Base-by-base conservation (phyloP, 2,113 vertebrate species). In the Pterocles orientalis region DNA sequence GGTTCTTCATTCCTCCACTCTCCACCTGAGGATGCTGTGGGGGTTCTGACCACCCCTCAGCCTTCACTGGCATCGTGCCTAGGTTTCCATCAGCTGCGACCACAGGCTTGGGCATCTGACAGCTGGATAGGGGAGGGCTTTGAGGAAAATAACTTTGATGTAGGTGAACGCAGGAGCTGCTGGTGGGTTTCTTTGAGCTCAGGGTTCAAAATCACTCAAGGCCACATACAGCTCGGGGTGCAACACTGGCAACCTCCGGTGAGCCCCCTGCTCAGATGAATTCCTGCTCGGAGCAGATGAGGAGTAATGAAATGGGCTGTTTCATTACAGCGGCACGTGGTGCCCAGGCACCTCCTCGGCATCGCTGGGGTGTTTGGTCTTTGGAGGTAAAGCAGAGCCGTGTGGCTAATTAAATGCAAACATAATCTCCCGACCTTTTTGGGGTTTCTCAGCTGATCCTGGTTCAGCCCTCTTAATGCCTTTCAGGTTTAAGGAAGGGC, bases 231-330 rank as follows among this genome's bases (percentile, higher is more conserved):
- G 39, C 54, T 17, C 0, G 2, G 18, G 45, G 20, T 33, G 29
- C 50, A 29, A 19, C 2, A 2, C 51, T 45, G 58, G 26, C 2
- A 14, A 65, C 8, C 41, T 65, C 24, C 1, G 1, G 3, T 43
- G 71, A 76, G 53, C 16, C 7, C 31, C 8, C 39, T 64, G n/a
- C 41, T 57, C 76, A 24, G 48, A 65, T 14, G n/a, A 24, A 39
- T 34, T 15, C 39, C 29, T 72, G 51, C 31, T 41, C 0, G 0
- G n/a, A 31, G 60, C 29, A 53, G 57, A 33, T 0, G 1, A 72
- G 51, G 64, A 50, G 36, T 5, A 20, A n/a, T 20, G 45, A 12
- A 34, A 28, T 5, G 54, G 36, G 54, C 57, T 33, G 36, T 47
- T n/a, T n/a, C n/a, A n/a, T n/a, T n/a, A n/a, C n/a, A n/a, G 33